Evolutionary conservation across 1,140 invertebrate genomes (phyloP), one percentile per base, ranked within the genome.

Genomic region (Berghia stephanieae): DNA sequence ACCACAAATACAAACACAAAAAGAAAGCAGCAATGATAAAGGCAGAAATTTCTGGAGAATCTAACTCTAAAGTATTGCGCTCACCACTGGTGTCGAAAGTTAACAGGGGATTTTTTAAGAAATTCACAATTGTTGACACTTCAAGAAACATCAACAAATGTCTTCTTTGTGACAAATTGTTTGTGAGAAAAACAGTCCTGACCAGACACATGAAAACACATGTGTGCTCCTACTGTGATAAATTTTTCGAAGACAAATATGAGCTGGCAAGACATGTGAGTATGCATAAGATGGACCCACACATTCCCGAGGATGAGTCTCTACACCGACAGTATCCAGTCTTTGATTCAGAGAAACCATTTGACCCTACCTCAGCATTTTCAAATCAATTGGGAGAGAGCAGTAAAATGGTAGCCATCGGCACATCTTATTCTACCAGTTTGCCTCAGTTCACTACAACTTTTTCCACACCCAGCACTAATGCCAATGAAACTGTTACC

Each of bases 241-340:
- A 75, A 27, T 75, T 75, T 63, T 75, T 75, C 44, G 72, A 75
- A 38, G 72, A 75, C 27, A 75, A 75, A 27, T 75, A 75, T 63
- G 72, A 75, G n/a, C 27, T 75, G 5, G 72, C 55, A 36, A 75
- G 63, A 36, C 72, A 75, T 43, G 31, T 36, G 6, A 43, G 38
- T 16, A 52, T 72, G 16, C 70, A 72, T 24, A 44, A 72, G 34
- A 49, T 72, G 34, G 70, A 72, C 5, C 49, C 49, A 38, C 70
- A 72, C n/a, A n/a, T n/a, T n/a, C n/a, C n/a, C n/a, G n/a, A n/a
- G n/a, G n/a, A n/a, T n/a, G n/a, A n/a, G n/a, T n/a, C n/a, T n/a
- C n/a, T n/a, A n/a, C n/a, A n/a, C n/a, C n/a, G n/a, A n/a, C n/a
- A n/a, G n/a, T n/a, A n/a, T n/a, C n/a, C n/a, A n/a, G n/a, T n/a